Evolutionary conservation across 2,888 invertebrate genomes (phyloP).

Genomic region (Macaria liturata): DNA sequence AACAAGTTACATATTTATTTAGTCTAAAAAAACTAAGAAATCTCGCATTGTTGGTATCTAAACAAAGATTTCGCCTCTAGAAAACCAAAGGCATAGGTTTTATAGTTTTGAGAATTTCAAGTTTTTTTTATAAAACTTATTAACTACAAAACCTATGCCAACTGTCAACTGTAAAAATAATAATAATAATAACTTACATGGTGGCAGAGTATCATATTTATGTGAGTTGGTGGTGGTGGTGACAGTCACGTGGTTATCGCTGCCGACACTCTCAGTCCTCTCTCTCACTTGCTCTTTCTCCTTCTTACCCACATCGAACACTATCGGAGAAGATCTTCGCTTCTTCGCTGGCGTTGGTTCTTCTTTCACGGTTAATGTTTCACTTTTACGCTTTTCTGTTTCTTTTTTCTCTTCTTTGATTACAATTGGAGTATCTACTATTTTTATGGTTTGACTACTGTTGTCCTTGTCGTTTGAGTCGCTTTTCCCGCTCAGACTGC

Average conservation of each 20-base stretch:
- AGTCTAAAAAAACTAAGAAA: too few species aligned
- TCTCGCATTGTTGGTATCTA: too few species aligned
- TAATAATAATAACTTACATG: constrained; percentile 69
- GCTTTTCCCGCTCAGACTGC: constrained; percentile 7
- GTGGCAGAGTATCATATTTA: constrained; percentile 84
- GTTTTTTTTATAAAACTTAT: too few species aligned
- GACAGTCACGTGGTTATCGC: constrained; percentile 64
- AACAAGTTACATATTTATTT: too few species aligned
- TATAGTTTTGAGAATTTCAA: too few species aligned
- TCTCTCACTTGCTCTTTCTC: constrained; percentile 59
- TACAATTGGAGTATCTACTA: constrained; percentile 55
- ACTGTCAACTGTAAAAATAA: background rate
- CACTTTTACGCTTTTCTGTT: constrained; percentile 47
- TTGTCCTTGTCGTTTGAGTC: constrained; percentile 22
- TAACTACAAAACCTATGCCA: too few species aligned
- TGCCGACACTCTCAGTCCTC: constrained; percentile 77
- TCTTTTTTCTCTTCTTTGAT: constrained; percentile 48
- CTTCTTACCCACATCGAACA: constrained; percentile 74
- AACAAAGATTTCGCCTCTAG: too few species aligned
- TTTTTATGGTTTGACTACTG: constrained; percentile 9
- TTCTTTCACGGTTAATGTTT: constrained; percentile 28
- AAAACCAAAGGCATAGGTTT: too few species aligned
- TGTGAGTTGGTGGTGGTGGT: constrained; percentile 58
- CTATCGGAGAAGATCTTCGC: constrained; percentile 81
- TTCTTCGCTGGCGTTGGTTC: constrained; percentile 54